These are phyloP conservation scores for Euplagia quadripunctaria DNA, from an alignment of 2,888 invertebrate species.

Conservation along the genomic window DNA sequence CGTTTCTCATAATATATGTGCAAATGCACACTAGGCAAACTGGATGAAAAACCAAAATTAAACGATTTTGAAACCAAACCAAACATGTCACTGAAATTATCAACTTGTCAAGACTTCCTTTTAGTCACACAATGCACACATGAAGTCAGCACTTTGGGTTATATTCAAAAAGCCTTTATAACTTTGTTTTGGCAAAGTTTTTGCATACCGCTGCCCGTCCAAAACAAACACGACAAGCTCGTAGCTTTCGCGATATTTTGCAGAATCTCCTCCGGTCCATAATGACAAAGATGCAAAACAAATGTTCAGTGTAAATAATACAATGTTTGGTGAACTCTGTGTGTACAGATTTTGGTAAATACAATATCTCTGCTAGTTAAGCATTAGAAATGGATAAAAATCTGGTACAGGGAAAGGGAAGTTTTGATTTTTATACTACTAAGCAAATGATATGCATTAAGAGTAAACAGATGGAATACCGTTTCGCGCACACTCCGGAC, in stretches of 20 bases:
- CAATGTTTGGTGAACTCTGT: constrained; percentile 11
- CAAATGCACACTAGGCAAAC: background rate
- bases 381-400: background rate
- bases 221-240: constrained; percentile 24
- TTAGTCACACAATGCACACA: constrained; percentile 13
- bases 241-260: constrained; percentile 18
- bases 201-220: constrained; percentile 21
- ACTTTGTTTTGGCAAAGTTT: constrained; percentile 26
- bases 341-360: constrained; percentile 8
- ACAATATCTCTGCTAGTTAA: background rate
- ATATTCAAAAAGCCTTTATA: constrained; percentile 20
- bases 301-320: constrained; percentile 12
- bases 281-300: constrained; percentile 22
- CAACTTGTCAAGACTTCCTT: constrained; percentile 1
- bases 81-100: background rate
- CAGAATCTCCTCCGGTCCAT: constrained; percentile 14
- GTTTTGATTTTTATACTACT: background rate
- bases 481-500: too few species aligned
- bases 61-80: background rate
- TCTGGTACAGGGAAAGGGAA: background rate
- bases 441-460: background rate
- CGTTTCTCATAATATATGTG: background rate
- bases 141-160: constrained; percentile 15
- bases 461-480: too few species aligned
- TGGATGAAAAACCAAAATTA: background rate